Base-by-base conservation (phyloP, 2,888 invertebrate species). In the Habroteleia sp. region DNA sequence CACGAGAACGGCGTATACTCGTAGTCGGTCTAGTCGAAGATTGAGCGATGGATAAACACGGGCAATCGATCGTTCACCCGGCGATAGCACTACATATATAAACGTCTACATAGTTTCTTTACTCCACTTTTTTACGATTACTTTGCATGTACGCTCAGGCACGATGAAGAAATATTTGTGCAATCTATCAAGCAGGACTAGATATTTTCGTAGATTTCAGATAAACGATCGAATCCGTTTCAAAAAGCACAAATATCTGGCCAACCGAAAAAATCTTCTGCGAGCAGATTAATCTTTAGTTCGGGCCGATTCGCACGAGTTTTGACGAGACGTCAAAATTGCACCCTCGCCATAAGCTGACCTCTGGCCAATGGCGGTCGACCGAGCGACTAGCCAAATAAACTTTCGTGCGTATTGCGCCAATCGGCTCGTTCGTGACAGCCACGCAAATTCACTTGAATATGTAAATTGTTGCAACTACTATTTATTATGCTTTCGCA, bases 41-140 rank as follows among this genome's bases (percentile, higher is more conserved):
- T 84, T 76, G 81, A 77, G 81, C 80, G 81, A 81, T 78, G 78
- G 83, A 83, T 83, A 83, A 60, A 82, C 79, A 81, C 77, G 78
- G 5, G 23, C 80, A 77, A 77, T 78, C 82, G 81, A 83, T 83
- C 83, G 80, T 81, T 82, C 81, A 75, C 69, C 73, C 48, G 73
- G 60, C 80, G 82, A 83, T 83, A 81, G 82, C 80, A 80, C 82
- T 81, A 79, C 50, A 54, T 56, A 58, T 35, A 65, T 65, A 72
- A 63, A 56, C 44, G 33, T 41, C 41, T 8, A 14, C 44, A 58
- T 39, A 37, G 56, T 56, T 72, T 46, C 72, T 65, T 73, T 65
- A 46, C 73, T 65, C 65, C 50, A 58, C 65, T 58, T 65, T 63
- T 60, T 65, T 52, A 16, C 42, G 17, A 66, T 66, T 50, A 56